phyloP scores from a whole-genome alignment of 1,140 invertebrate genomes.

The Eumaeus atala region DNA sequence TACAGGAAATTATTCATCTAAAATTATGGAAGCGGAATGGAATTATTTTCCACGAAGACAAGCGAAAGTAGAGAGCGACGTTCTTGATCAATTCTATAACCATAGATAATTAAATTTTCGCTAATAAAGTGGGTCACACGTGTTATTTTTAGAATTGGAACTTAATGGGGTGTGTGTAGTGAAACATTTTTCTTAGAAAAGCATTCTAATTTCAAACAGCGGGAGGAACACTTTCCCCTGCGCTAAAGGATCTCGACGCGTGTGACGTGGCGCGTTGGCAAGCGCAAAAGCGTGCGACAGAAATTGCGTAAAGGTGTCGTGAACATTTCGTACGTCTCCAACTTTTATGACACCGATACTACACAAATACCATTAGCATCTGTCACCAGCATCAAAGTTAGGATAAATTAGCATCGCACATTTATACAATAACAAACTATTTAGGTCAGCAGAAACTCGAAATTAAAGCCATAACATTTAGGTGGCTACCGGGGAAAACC shows the following conservation, averaged over 20 bases:
- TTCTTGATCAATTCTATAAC: neutral
- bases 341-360: slow-evolving; percentile 51
- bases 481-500: no score
- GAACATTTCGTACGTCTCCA: slow-evolving; percentile 47
- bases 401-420: slow-evolving; percentile 1
- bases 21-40: neutral
- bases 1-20: neutral
- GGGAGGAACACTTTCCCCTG: slow-evolving; percentile 38
- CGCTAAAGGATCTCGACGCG: slow-evolving; percentile 29
- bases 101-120: slow-evolving; percentile 16
- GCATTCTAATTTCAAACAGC: slow-evolving; percentile 34
- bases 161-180: slow-evolving; percentile 12
- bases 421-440: slow-evolving; percentile 17
- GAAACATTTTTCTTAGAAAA: slow-evolving; percentile 34
- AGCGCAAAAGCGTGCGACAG: slow-evolving; percentile 46
- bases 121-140: slow-evolving; percentile 13
- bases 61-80: neutral
- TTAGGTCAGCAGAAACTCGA: no score
- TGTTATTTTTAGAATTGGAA: slow-evolving; percentile 10
- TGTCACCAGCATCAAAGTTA: slow-evolving; percentile 45
- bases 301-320: slow-evolving; percentile 66
- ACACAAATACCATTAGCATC: slow-evolving; percentile 53
- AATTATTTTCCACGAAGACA: neutral
- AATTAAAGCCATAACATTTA: no score
- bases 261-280: slow-evolving; percentile 57